Base-by-base conservation (phyloP, 2,888 invertebrate species). In the Chrysolina americana region DNA sequence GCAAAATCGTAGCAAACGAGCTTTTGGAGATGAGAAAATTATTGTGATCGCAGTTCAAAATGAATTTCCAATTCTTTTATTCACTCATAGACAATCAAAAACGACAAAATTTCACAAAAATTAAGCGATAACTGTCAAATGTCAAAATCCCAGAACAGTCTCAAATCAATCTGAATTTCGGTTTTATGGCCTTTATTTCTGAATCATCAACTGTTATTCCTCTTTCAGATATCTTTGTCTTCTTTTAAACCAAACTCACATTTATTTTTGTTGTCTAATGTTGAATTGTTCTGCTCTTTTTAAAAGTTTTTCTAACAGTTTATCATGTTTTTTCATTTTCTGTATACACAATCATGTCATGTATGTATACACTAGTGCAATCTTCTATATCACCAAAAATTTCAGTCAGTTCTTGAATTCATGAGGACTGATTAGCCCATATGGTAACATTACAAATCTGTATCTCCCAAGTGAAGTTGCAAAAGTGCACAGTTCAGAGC, bases 191-290 rank as follows among this genome's bases (percentile, higher is more conserved):
- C 17, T 15, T 5, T 17, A 64, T 17, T 64, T 64, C 9, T 11
- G 41, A 36, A n/a, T 23, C 17, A 64, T 64, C 64, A n/a, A 41
- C 41, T 19, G 19, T 41, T 44, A 28, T 4, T n/a, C 64, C 64
- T 41, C 4, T 41, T 28, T 41, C 41, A 17, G 64, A 41, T 2
- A 64, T 64, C 41, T 50, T 65, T 66, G 84, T 79, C 65, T 71
- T 79, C 53, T 17, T 65, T 66, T 2, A 78, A 71, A 2, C 76
- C 69, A 68, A 85, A 82, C 19, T 76, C 41, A 76, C 84, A 85
- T 76, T 86, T 84, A 4, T 77, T 72, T 70, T 36, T 64, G 17
- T 65, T 65, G 4, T 10, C 78, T 80, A 17, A 82, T 50, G 1
- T 81, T 82, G 15, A 68, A 75, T 68, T 78, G 68, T 65, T 23